Evolutionary conservation across 2,113 vertebrate species (phyloP).

Genomic region (Benitochromis conjunctus): DNA sequence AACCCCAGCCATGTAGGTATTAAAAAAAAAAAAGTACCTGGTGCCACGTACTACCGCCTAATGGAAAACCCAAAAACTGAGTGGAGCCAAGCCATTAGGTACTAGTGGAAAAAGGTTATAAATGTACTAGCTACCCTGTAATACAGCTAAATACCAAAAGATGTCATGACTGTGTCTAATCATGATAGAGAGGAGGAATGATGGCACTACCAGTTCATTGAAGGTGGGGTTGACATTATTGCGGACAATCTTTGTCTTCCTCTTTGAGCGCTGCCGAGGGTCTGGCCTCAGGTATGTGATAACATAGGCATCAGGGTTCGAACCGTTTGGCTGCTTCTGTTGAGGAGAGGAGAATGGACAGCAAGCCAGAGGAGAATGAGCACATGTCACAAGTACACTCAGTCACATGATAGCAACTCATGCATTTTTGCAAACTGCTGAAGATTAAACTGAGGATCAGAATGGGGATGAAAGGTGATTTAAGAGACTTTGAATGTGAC

Average conservation of each 20-base stretch:
- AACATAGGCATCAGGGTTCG: constrained; percentile 79
- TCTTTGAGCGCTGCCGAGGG: constrained; percentile 69
- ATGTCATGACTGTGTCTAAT: background rate
- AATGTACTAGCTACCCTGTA: background rate
- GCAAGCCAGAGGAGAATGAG: background rate
- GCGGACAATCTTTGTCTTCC: constrained; percentile 81
- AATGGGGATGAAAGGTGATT: background rate
- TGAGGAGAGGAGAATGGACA: background rate
- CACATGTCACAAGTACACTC: background rate
- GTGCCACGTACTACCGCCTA: background rate
- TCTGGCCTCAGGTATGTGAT: constrained; percentile 80
- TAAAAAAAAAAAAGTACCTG: background rate
- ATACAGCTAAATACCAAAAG: background rate
- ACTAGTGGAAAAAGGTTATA: background rate
- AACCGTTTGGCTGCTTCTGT: constrained; percentile 81
- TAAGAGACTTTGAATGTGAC: background rate
- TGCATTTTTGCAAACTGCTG: background rate
- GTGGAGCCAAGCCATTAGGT: background rate
- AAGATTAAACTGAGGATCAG: background rate
- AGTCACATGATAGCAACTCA: background rate
- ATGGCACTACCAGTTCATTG: constrained; percentile 81
- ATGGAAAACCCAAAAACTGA: background rate
- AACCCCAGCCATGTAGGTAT: background rate
- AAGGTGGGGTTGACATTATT: constrained; percentile 82
- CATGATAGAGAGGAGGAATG: background rate